Percentiles rank a stretch among this genome's conserved stretches.
phyloP scores from a whole-genome alignment of 2,888 invertebrate species.

The Parnassius orleans region DNA sequence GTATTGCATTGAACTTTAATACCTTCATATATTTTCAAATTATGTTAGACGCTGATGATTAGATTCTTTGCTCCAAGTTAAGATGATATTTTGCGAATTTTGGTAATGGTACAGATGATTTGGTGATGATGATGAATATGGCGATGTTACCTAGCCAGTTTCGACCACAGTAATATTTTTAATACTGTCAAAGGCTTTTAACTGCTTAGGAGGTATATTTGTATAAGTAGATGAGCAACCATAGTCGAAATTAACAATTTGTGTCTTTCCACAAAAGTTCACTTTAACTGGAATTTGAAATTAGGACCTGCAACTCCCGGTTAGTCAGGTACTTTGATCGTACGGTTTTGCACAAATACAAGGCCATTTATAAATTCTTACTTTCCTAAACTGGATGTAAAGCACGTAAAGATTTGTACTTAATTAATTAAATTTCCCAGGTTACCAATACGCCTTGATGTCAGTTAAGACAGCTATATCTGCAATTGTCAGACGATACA shows the following conservation, averaged over 20 bases:
- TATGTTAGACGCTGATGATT: too few species aligned
- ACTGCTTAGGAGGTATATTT: conserved; percentile 60
- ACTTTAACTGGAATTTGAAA: conserved; percentile 62
- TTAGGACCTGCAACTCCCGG: conserved; percentile 41
- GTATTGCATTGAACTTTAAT: too few species aligned
- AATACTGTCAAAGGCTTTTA: too few species aligned
- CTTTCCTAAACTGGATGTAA: too few species aligned
- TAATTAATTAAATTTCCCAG: conserved; percentile 39
- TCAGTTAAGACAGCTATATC: conserved; percentile 43
- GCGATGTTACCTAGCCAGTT: conserved; percentile 61
- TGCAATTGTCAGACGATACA: conserved; percentile 47
- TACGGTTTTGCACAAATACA: conserved; percentile 72
- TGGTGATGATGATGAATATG: too few species aligned
- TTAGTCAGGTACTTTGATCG: conserved; percentile 77
- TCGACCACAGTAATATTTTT: conserved; percentile 78
- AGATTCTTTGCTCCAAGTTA: too few species aligned
- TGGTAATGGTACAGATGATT: too few species aligned
- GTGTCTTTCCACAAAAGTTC: conserved; percentile 83
- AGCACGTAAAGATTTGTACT: too few species aligned
- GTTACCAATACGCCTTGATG: conserved; percentile 57
- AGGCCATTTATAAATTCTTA: conserved; percentile 49
- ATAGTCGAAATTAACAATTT: conserved; percentile 22
- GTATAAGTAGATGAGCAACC: conserved; percentile 51
- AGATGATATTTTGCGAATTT: too few species aligned
- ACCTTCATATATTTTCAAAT: too few species aligned